phyloP scores from a whole-genome alignment of 2,113 vertebrate species.

The Cottus gobio region DNA sequence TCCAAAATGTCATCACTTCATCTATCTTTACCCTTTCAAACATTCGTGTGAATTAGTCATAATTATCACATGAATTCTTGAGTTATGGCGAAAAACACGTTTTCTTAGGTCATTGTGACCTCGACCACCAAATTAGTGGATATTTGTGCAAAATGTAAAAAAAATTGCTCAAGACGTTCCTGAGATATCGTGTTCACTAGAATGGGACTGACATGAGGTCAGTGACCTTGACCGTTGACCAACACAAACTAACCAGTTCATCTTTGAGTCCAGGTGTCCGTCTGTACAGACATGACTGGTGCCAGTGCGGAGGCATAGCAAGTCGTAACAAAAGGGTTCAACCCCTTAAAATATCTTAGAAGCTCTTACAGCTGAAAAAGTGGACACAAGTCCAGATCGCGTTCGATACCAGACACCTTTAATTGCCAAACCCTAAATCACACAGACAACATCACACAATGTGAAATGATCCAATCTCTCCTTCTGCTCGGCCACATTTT shows the following conservation, averaged over 20 bases:
- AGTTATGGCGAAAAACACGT: background rate
- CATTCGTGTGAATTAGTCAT: background rate
- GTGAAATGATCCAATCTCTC: background rate
- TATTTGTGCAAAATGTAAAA: background rate
- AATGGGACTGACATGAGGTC: background rate
- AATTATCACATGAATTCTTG: background rate
- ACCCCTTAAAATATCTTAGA: background rate
- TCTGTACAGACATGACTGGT: background rate
- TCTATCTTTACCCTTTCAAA: background rate
- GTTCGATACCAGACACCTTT: background rate
- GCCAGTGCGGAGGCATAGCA: background rate
- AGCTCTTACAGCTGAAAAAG: background rate
- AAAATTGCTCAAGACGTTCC: background rate
- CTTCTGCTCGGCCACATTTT: constrained; percentile 1
- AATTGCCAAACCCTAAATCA: background rate
- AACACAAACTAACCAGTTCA: background rate
- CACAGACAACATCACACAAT: background rate
- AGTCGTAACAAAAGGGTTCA: constrained; percentile 3
- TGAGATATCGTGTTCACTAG: background rate
- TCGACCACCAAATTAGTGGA: background rate
- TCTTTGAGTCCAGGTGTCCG: background rate
- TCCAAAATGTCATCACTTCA: background rate
- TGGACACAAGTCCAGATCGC: too few relatives aligned
- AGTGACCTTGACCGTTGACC: background rate
- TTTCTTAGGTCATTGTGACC: background rate